phyloP scores from a whole-genome alignment of 2,797 vertebrate species.

The Lithobates sylvaticus region DNA sequence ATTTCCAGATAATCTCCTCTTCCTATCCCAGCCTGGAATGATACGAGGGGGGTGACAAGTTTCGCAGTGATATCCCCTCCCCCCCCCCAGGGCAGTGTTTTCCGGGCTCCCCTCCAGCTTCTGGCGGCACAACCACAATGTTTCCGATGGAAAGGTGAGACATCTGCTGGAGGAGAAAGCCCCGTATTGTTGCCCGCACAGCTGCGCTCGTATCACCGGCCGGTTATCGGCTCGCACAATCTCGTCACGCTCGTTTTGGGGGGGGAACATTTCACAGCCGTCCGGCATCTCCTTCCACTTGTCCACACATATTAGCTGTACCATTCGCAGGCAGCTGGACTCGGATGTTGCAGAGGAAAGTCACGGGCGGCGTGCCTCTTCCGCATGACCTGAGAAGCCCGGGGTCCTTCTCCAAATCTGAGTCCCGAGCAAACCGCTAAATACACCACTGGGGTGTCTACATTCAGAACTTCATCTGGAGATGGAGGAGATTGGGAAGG shows the following conservation, averaged over 20 bases:
- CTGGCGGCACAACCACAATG: background rate
- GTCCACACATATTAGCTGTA: conserved; percentile 12
- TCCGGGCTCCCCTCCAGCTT: background rate
- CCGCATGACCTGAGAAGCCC: conserved; percentile 42
- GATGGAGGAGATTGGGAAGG: too few relatives aligned
- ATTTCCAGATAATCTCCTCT: background rate
- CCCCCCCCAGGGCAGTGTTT: too few relatives aligned
- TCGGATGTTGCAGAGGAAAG: background rate
- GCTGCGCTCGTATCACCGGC: conserved; percentile 42
- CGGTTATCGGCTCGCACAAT: conserved; percentile 27
- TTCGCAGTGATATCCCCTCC: background rate
- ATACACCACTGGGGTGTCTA: too few relatives aligned
- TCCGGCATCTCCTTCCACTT: conserved; percentile 36
- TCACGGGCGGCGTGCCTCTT: background rate
- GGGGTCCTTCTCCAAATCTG: too few relatives aligned
- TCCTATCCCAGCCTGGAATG: background rate
- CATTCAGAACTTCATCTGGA: too few relatives aligned
- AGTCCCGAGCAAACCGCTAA: too few relatives aligned
- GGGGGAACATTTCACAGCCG: conserved; percentile 42
- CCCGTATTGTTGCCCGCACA: conserved; percentile 37
- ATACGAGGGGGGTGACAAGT: background rate
- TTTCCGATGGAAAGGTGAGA: background rate
- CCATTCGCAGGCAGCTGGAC: conserved; percentile 46
- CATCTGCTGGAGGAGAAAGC: conserved; percentile 47
- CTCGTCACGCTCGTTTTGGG: conserved; percentile 29